Evolutionary conservation across 2,888 invertebrate species (phyloP), one percentile per base, ranked within the genome.

Genomic region (Archips xylosteana): DNA sequence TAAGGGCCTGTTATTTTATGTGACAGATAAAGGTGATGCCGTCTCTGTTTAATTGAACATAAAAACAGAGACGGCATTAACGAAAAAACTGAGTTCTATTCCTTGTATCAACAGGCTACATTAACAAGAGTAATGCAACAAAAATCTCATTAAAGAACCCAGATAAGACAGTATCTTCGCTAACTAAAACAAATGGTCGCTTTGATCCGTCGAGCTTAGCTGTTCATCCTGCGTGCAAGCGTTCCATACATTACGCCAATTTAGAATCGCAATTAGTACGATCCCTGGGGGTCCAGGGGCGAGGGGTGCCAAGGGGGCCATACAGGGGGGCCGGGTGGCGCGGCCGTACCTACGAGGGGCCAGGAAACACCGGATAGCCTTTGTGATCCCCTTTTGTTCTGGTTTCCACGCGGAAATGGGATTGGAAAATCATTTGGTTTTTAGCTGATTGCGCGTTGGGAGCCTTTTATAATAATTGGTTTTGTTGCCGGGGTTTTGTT

Each of bases 391-490:
- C 85, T 85, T 88, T 87, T 89, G 88, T 89, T 84, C 88, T 81
- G 85, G 87, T 90, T 89, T 89, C 87, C 90, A 86, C 78, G 81
- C 88, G 91, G 92, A 92, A 91, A 94, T 92, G 89, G 88, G 88
- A 92, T 92, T 92, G 90, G 91, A 91, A 93, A 93, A 92, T 92
- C 88, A 90, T 91, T 92, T 87, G 83, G 91, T 93, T 94, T 93
- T 94, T 94, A 94, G 93, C 85, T 92, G 92, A 94, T 94, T 94
- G 91, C 85, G 76, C 36, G 70, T 32, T 63, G 71, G 61, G 70
- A 62, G 62, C 61, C 71, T 67, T 71, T 74, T 71, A 74, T 71
- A 71, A 71, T 71, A 71, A 70, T 71, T 71, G 69, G 64, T 71
- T 71, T 68, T 74, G 63, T 65, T 74, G 64, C 10, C 39, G 34